phyloP scores from a whole-genome alignment of 2,888 invertebrate genomes.

The Dolomedes plantarius region DNA sequence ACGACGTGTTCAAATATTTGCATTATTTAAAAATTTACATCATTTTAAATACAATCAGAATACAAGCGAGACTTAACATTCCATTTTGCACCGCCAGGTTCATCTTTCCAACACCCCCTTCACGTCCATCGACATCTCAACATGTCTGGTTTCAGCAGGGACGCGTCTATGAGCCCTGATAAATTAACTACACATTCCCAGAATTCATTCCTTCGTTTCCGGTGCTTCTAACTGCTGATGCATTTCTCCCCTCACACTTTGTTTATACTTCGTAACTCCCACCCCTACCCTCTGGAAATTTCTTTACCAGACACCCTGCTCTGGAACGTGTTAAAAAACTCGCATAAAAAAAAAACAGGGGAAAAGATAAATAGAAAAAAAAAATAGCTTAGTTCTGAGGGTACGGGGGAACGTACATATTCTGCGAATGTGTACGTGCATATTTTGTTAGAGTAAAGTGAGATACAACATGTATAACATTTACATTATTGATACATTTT shows the following conservation, averaged over 20 bases:
- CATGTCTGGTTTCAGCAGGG: not conserved
- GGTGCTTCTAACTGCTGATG: not conserved
- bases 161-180: conserved; percentile 2
- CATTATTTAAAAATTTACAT: too few species aligned
- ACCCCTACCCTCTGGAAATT: conserved; percentile 4
- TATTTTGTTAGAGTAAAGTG: too few species aligned
- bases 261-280: conserved; percentile 20
- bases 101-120: too few species aligned
- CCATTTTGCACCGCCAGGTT: too few species aligned
- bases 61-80: too few species aligned
- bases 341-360: not conserved
- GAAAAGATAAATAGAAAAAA: too few species aligned
- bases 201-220: conserved; percentile 5
- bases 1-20: too few species aligned
- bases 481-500: too few species aligned
- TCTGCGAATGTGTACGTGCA: not conserved
- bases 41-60: too few species aligned
- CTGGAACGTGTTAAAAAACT: conserved; percentile 22
- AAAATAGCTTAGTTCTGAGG: not conserved
- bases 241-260: conserved; percentile 9
- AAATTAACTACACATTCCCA: conserved; percentile 10
- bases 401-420: not conserved
- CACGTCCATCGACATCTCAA: not conserved
- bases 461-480: too few species aligned
- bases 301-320: conserved; percentile 17